Conservation (phyloP, 2,797 vertebrate genomes). For the Carapus acus region DNA sequence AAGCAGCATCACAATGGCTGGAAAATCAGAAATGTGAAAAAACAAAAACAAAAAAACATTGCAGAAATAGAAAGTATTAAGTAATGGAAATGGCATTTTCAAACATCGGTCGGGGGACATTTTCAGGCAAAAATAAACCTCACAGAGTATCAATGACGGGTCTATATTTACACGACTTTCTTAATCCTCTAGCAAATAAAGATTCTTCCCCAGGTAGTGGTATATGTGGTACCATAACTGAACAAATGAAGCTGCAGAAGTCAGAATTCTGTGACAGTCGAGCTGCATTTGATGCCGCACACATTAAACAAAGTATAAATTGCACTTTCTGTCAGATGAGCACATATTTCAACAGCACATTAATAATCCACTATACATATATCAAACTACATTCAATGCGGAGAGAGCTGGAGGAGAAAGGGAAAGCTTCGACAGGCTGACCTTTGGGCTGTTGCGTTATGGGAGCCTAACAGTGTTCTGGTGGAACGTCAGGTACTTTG, state of each 20-base stretch:
- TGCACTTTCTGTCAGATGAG: conserved; percentile 74
- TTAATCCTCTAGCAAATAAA: conserved; percentile 35
- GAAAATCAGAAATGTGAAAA: conserved; percentile 37
- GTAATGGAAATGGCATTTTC: conserved; percentile 42
- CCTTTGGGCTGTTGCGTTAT: conserved; percentile 32
- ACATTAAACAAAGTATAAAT: conserved; percentile 70
- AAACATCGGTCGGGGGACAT: conserved; percentile 31
- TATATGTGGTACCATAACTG: conserved; percentile 47
- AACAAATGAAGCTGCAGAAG: conserved; percentile 49
- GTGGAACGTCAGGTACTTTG: conserved; percentile 28
- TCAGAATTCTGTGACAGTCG: conserved; percentile 48
- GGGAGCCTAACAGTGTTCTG: conserved; percentile 33
- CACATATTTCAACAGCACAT: conserved; percentile 68
- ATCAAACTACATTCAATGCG: conserved; percentile 78
- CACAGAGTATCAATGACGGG: conserved; percentile 37
- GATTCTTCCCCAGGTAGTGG: conserved; percentile 56
- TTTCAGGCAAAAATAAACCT: conserved; percentile 37
- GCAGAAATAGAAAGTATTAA: conserved; percentile 36
- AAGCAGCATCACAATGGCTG: conserved; percentile 44
- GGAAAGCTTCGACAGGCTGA: conserved; percentile 36
- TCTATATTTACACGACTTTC: conserved; percentile 36
- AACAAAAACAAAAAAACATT: conserved; percentile 14
- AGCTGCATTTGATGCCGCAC: conserved; percentile 62
- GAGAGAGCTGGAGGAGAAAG: conserved; percentile 40
- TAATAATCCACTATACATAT: conserved; percentile 74